phyloP scores from a whole-genome alignment of 2,113 vertebrate species.

The Apteryx mantelli region DNA sequence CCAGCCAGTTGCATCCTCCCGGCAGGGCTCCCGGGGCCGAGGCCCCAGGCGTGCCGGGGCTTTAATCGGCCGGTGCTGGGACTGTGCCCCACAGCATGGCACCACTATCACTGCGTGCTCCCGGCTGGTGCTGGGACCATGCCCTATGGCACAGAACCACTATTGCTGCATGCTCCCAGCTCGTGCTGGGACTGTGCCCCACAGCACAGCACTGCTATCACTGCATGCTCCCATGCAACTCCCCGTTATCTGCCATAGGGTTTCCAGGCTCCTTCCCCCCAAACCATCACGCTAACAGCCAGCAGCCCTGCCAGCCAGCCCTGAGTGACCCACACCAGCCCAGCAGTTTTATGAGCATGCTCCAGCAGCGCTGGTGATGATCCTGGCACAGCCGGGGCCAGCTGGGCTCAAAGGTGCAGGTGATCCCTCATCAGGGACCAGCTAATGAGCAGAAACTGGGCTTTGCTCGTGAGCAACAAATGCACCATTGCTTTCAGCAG shows the following conservation, averaged over 20 bases:
- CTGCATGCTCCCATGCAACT: accelerated
- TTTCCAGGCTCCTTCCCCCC: neutral
- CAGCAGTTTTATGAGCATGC: neutral
- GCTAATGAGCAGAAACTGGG: neutral
- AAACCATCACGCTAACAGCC: accelerated
- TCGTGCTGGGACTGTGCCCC: neutral
- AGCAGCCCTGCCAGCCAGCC: neutral
- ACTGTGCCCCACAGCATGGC: neutral
- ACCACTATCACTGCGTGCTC: too few relatives aligned
- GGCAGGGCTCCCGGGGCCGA: neutral
- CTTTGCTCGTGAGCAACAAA: neutral
- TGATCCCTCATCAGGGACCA: too few relatives aligned
- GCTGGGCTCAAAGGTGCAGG: neutral
- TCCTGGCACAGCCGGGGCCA: neutral
- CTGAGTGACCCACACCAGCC: accelerated
- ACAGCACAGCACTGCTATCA: too few relatives aligned
- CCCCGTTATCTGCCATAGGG: accelerated
- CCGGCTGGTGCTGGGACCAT: too few relatives aligned
- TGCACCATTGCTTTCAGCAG: too few relatives aligned
- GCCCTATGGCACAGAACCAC: neutral
- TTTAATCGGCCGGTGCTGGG: neutral
- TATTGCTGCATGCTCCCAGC: too few relatives aligned
- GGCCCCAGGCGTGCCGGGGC: neutral
- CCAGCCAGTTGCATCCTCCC: neutral
- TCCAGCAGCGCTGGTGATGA: neutral